Percentiles rank a stretch among this genome's conserved stretches.
Conservation (phyloP, 2,113 vertebrate species). For the Cryptomyrus ogoouensis region DNA sequence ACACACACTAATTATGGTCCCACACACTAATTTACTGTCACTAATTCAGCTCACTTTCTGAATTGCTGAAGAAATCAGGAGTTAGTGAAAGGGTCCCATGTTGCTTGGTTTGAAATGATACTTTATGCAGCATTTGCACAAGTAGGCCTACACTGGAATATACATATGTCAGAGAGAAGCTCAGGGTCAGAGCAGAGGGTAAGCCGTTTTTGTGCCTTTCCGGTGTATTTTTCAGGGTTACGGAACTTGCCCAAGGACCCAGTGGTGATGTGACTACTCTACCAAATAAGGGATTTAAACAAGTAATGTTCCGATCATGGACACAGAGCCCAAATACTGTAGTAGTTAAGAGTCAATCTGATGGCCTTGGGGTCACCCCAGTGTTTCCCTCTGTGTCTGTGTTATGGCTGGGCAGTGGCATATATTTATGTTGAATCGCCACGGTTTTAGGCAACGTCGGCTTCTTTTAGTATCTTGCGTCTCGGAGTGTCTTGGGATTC, state of each 20-base stretch:
- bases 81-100: neutral
- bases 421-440: neutral
- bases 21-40: neutral
- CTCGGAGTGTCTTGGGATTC: neutral
- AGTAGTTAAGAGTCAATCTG: neutral
- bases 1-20: neutral
- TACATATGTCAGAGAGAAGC: neutral
- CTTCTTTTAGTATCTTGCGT: neutral
- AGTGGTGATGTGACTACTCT: neutral
- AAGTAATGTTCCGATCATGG: neutral
- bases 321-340: neutral
- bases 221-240: neutral
- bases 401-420: slow-evolving; percentile 8
- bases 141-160: neutral
- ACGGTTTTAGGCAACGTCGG: neutral
- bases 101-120: neutral
- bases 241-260: neutral
- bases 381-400: slow-evolving; percentile 4
- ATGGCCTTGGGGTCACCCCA: neutral
- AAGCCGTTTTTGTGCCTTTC: neutral
- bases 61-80: neutral
- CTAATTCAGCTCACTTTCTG: neutral
- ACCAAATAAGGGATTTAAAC: neutral
- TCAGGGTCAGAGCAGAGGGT: neutral
- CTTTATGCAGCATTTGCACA: neutral